phyloP scores from a whole-genome alignment of 2,113 vertebrate species.

The Oplegnathus fasciatus region DNA sequence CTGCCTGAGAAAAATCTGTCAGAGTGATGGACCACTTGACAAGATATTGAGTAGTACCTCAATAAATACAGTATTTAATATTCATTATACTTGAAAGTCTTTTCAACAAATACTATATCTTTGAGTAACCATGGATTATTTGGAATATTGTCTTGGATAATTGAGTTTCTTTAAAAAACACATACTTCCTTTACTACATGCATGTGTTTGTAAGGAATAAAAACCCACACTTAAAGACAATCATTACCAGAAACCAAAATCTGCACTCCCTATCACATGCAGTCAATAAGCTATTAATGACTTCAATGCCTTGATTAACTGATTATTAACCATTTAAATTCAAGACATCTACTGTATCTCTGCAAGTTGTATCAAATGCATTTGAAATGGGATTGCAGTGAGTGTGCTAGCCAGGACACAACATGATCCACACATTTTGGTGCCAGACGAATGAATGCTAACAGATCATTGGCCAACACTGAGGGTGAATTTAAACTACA shows the following conservation, averaged over 20 bases:
- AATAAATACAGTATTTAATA: not conserved
- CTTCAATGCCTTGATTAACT: not conserved
- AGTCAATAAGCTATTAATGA: not conserved
- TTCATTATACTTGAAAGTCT: not conserved
- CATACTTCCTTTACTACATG: not conserved
- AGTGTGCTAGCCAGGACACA: not conserved
- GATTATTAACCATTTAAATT: not conserved
- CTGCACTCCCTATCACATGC: not conserved
- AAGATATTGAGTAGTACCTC: not conserved
- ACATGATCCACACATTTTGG: not conserved
- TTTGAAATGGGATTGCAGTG: not conserved
- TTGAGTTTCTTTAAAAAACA: not conserved
- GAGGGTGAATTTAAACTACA: not conserved
- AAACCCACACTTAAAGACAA: not conserved
- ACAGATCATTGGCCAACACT: not conserved
- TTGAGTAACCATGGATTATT: not conserved
- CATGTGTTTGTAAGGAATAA: not conserved
- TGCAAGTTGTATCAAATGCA: not conserved
- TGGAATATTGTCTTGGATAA: not conserved
- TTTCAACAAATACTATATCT: not conserved
- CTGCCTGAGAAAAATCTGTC: too few species aligned
- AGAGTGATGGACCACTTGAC: constrained; percentile 11
- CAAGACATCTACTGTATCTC: not conserved
- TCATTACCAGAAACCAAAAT: not conserved
- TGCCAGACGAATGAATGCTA: not conserved